Evolutionary conservation across 2,113 vertebrate species (phyloP), one percentile per base, ranked within the genome.

Genomic region (Shinisaurus crocodilurus): DNA sequence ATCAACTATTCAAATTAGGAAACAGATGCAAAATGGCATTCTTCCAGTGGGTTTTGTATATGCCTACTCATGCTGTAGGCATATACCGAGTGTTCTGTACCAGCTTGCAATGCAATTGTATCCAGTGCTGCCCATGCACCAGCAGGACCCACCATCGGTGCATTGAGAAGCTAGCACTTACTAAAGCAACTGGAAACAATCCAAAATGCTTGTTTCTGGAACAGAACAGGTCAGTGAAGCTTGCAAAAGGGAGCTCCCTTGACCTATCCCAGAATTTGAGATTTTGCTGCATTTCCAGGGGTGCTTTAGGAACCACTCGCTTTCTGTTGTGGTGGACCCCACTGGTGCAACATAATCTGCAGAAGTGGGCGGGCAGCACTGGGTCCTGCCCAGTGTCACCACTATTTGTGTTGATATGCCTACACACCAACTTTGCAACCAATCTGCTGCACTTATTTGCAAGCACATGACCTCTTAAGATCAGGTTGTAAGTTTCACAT

Each of bases 401-500:
- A 70, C 27, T 23, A 23, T 45, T 76, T 76, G 10, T 76, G 50
- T 5, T 45, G 37, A 43, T 77, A 2, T 50, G 0, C 67, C 74
- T 25, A 10, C 54, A 79, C 60, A 63, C 60, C 20, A 23, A 10
- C 50, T 75, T 75, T 86, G 9, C 76, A 88, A 12, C 20, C 60
- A 80, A 50, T 65, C 43, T 34, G 16, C 25, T 80, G 18, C 20
- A 50, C 40, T 54, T 50, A 45, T 48, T 79, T 77, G 43, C 57
- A 79, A 57, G 75, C 29, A 25, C 37, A 34, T n/a, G 54, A 65
- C 37, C 86, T 63, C 37, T 77, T 60, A 67, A 87, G 60, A 88
- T 65, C 74, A 80, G 63, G 60, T 34, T 79, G 16, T 60, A 79
- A 32, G 70, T 88, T 76, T 88, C 76, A 88, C 75, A 88, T 34